phyloP scores from a whole-genome alignment of 2,113 vertebrate species.

The Psilopogon haemacephalus region DNA sequence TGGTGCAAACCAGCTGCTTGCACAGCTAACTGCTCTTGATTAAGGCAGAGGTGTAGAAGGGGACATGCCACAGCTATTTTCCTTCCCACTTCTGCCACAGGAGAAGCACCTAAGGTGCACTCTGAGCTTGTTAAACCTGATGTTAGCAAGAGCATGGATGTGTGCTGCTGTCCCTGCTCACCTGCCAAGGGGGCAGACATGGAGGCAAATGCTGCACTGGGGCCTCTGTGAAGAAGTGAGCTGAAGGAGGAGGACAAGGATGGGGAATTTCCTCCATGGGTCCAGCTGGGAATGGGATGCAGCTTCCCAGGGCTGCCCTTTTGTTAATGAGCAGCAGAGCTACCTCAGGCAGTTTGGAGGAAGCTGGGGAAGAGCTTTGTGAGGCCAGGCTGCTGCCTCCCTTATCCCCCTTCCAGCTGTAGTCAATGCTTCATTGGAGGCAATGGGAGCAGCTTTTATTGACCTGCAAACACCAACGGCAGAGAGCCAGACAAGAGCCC shows the following conservation, averaged over 20 bases:
- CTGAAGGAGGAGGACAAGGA: neutral
- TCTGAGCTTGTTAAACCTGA: accelerated
- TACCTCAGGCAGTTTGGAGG: neutral
- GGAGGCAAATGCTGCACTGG: accelerated
- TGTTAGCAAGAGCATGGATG: neutral
- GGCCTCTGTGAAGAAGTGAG: neutral
- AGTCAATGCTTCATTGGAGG: neutral
- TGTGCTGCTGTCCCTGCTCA: accelerated
- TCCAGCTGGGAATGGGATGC: neutral
- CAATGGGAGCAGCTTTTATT: constrained; percentile 28
- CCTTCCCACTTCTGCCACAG: neutral
- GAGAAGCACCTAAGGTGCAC: neutral
- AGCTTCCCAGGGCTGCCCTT: accelerated
- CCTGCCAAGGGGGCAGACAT: accelerated
- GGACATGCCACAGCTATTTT: neutral
- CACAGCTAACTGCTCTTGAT: neutral
- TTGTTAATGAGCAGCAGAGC: neutral
- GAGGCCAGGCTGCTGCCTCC: neutral
- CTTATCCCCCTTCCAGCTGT: neutral
- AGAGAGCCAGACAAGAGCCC: neutral
- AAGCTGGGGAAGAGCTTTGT: accelerated
- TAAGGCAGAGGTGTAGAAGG: neutral
- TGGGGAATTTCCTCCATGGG: accelerated
- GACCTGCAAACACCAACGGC: neutral
- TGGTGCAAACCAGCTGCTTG: constrained; percentile 3